Evolutionary conservation across 2,888 invertebrate species (phyloP).

Genomic region (Eilema depressum): DNA sequence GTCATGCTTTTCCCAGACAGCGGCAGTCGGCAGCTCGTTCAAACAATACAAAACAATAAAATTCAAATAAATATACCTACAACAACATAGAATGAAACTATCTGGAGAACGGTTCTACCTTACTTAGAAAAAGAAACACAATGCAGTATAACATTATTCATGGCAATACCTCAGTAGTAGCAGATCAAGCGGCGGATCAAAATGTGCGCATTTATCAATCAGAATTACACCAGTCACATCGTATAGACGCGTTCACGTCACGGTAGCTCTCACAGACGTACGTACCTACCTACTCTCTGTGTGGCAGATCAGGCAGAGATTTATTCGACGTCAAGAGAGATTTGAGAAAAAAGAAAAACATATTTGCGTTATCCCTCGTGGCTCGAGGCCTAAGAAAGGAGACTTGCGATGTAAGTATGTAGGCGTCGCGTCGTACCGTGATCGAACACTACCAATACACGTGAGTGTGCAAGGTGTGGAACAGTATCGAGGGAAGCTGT

Average conservation of each 20-base stretch:
- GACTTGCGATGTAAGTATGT: not conserved
- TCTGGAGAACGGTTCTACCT: too few relatives aligned
- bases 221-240: not conserved
- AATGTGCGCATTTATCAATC: conserved; percentile 1
- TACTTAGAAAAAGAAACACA: not conserved
- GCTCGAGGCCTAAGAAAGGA: not conserved
- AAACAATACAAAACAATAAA: too few relatives aligned
- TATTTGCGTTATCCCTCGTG: not conserved
- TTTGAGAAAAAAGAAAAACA: conserved; percentile 8
- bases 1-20: too few relatives aligned
- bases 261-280: not conserved
- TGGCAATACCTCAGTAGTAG: not conserved
- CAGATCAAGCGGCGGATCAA: not conserved
- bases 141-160: not conserved
- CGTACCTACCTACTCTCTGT: too few relatives aligned
- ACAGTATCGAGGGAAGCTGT: not conserved
- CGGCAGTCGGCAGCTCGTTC: too few relatives aligned
- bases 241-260: not conserved
- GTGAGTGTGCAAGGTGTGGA: not conserved
- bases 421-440: not conserved
- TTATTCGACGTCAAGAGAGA: not conserved
- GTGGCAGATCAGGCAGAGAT: not conserved
- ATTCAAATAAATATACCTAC: too few relatives aligned
- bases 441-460: not conserved
- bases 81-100: not conserved